Evolutionary conservation across 2,113 vertebrate genomes (phyloP).

Genomic region (Rhabdomys dilectus): DNA sequence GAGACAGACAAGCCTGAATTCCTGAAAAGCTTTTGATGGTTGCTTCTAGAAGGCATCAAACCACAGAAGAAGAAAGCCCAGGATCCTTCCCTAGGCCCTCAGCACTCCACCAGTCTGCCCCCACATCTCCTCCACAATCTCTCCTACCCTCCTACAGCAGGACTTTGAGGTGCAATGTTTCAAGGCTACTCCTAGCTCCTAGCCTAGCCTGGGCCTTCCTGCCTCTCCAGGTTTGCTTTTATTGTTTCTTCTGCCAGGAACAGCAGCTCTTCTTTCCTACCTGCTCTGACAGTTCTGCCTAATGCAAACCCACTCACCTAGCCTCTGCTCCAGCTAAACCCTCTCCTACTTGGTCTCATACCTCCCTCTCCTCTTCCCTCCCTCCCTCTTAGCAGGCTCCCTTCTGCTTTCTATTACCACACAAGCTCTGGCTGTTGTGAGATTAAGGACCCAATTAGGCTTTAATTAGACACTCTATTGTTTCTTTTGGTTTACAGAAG

Average conservation of each 20-base stretch:
- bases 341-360: background rate
- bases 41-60: slow-evolving; percentile 67
- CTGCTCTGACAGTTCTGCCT: background rate
- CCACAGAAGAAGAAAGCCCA: slow-evolving; percentile 56
- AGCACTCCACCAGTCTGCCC: slow-evolving; percentile 30
- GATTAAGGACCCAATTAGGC: background rate
- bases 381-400: background rate
- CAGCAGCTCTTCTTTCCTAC: background rate
- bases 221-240: background rate
- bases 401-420: background rate
- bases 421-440: background rate
- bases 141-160: background rate
- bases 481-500: slow-evolving; percentile 45
- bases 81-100: background rate
- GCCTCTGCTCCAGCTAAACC: slow-evolving; percentile 1
- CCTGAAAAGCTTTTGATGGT: slow-evolving; percentile 72
- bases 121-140: background rate
- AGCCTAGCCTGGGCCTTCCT: background rate
- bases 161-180: background rate
- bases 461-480: slow-evolving; percentile 35
- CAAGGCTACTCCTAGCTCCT: background rate
- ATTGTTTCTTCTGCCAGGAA: background rate
- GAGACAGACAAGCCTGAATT: slow-evolving; percentile 77
- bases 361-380: background rate
- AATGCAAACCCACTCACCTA: slow-evolving; percentile 16